Evolutionary conservation across 1,140 invertebrate species (phyloP).

Genomic region (Drosophila orena): DNA sequence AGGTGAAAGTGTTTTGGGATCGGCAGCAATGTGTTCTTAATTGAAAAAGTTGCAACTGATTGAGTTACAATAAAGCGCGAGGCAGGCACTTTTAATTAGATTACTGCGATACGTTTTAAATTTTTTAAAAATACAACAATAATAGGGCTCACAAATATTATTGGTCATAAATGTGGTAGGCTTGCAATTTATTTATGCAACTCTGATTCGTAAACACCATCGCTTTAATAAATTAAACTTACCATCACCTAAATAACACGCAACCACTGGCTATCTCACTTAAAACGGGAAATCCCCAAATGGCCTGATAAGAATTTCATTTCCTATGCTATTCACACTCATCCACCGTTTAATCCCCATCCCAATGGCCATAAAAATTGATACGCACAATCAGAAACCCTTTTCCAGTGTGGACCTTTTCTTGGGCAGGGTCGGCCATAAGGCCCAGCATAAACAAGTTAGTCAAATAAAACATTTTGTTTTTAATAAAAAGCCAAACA

Average conservation of each 20-base stretch:
- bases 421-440: slow-evolving; percentile 34
- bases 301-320: slow-evolving; percentile 57
- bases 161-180: no score
- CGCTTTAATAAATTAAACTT: slow-evolving; percentile 38
- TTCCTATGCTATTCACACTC: slow-evolving; percentile 55
- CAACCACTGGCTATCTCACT: slow-evolving; percentile 1
- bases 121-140: background rate
- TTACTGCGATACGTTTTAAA: background rate
- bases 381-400: slow-evolving; percentile 55
- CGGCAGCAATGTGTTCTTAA: slow-evolving; percentile 18
- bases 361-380: slow-evolving; percentile 47
- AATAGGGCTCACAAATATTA: background rate
- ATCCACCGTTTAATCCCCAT: slow-evolving; percentile 25
- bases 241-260: slow-evolving; percentile 11
- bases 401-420: slow-evolving; percentile 45
- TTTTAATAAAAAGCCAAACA: slow-evolving; percentile 76
- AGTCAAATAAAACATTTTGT: slow-evolving; percentile 78
- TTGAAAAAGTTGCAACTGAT: slow-evolving; percentile 41
- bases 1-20: slow-evolving; percentile 28
- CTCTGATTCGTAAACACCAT: background rate
- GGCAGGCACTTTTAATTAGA: background rate
- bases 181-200: background rate
- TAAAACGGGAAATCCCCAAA: slow-evolving; percentile 42
- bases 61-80: slow-evolving; percentile 10
- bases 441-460: slow-evolving; percentile 57